These are phyloP conservation scores for Leptopilina boulardi DNA, from an alignment of 1,140 invertebrate species.

Conservation along the genomic window DNA sequence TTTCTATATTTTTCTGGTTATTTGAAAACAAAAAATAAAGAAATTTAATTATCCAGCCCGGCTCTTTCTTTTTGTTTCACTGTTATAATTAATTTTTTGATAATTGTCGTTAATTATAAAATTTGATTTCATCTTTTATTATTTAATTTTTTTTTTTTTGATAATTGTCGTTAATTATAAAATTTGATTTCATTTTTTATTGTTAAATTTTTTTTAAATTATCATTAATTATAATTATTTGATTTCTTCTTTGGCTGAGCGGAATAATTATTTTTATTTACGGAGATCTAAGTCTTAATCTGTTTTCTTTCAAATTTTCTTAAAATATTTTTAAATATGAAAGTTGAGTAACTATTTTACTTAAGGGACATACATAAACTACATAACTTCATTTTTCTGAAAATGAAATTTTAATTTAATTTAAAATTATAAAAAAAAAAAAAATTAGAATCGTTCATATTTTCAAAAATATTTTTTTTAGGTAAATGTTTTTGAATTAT, in stretches of 20 bases:
- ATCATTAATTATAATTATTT: background rate
- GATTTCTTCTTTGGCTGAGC: background rate
- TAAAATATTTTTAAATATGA: background rate
- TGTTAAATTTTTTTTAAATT: background rate
- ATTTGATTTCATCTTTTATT: background rate
- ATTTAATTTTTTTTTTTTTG: background rate
- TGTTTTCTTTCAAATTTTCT: background rate
- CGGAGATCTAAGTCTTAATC: background rate
- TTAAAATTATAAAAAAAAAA: too few relatives aligned
- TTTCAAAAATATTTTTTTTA: too few relatives aligned
- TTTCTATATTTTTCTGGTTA: background rate
- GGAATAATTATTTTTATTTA: background rate
- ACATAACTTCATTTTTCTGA: too few relatives aligned
- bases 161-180: background rate
- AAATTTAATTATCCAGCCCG: slow-evolving; percentile 17
- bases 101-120: background rate
- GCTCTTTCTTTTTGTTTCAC: background rate
- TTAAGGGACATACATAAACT: background rate
- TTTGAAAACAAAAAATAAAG: background rate
- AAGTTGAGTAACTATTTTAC: background rate
- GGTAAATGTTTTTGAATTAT: too few relatives aligned
- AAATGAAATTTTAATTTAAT: too few relatives aligned
- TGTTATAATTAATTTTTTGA: background rate
- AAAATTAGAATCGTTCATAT: too few relatives aligned
- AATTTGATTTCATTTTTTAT: background rate